These are phyloP conservation scores for Bubo bubo DNA, from an alignment of 2,113 vertebrate genomes.

Conservation along the genomic window DNA sequence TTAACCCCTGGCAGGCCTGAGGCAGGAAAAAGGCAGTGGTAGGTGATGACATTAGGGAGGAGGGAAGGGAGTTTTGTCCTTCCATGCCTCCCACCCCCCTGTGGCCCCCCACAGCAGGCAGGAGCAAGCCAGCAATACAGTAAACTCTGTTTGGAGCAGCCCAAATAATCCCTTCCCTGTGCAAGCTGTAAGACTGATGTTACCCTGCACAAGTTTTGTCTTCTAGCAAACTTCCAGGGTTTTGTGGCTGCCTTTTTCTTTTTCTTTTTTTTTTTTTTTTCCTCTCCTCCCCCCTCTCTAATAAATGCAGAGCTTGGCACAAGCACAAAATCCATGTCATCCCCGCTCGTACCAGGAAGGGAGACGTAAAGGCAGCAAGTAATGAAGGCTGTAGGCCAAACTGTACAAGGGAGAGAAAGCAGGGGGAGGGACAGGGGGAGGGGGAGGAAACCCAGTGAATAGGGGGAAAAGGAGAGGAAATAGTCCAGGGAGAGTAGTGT, in stretches of 20 bases:
- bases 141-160: not conserved
- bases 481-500: not conserved
- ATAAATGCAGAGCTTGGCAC: not conserved
- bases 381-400: not conserved
- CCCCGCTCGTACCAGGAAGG: not conserved
- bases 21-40: not conserved
- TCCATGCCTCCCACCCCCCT: not conserved
- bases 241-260: not conserved
- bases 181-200: not conserved
- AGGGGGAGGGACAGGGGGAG: not conserved
- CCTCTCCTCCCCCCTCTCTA: not conserved
- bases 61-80: not conserved
- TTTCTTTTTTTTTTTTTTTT: too few relatives aligned
- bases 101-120: not conserved
- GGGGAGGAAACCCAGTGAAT: not conserved
- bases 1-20: not conserved
- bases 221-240: not conserved
- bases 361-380: not conserved
- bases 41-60: fast-evolving
- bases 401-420: not conserved
- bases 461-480: not conserved
- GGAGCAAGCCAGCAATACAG: not conserved
- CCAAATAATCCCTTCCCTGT: not conserved
- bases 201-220: not conserved
- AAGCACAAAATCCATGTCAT: not conserved